Evolutionary conservation across 2,113 vertebrate species (phyloP).

Genomic region (Pholis gunnellus): DNA sequence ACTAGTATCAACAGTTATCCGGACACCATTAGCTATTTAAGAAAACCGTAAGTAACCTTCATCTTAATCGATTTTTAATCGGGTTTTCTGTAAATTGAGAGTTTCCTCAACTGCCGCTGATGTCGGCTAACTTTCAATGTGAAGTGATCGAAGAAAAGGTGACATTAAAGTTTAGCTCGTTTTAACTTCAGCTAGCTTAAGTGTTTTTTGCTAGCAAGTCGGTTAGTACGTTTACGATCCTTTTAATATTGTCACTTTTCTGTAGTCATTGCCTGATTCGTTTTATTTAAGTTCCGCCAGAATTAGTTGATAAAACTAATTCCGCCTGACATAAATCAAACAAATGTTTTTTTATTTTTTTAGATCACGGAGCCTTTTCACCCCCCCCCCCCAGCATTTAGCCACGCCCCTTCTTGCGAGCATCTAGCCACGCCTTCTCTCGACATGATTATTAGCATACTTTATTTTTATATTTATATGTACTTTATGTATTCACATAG

Average conservation of each 20-base stretch:
- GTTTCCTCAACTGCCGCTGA: background rate
- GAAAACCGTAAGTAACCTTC: slow-evolving; percentile 63
- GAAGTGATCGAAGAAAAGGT: background rate
- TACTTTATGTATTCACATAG: background rate
- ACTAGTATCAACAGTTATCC: background rate
- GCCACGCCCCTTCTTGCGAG: background rate
- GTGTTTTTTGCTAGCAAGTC: background rate
- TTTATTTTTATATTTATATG: too few relatives aligned
- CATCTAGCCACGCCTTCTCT: background rate
- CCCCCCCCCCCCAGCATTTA: background rate
- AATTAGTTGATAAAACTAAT: background rate
- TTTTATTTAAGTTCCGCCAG: background rate
- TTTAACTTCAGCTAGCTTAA: slow-evolving; percentile 13
- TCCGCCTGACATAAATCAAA: too few relatives aligned
- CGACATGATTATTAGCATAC: background rate
- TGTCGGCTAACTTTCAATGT: background rate
- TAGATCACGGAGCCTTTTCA: background rate
- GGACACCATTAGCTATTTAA: slow-evolving; percentile 24
- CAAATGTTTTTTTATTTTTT: background rate
- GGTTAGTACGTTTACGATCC: background rate
- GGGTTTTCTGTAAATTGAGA: background rate
- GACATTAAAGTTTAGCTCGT: background rate
- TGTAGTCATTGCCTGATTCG: too few relatives aligned
- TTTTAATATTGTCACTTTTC: background rate
- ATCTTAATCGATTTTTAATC: background rate